phyloP scores from a whole-genome alignment of 2,888 invertebrate genomes.

The Ptychoptera albimana region DNA sequence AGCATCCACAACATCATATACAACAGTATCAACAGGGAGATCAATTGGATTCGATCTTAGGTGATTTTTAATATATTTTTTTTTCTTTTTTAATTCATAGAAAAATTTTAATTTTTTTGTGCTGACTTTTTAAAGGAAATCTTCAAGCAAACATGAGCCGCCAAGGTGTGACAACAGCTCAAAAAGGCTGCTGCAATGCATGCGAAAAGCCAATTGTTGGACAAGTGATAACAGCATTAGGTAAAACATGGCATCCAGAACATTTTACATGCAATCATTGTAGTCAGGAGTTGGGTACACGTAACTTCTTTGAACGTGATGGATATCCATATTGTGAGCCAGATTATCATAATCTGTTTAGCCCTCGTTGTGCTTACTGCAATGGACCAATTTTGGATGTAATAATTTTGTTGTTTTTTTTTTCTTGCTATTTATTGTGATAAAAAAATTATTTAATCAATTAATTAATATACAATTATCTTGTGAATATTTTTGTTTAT shows the following conservation, averaged over 20 bases:
- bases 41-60: slow-evolving; percentile 38
- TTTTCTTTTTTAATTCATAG: slow-evolving; percentile 1
- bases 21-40: slow-evolving; percentile 25
- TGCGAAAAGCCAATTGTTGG: slow-evolving; percentile 99
- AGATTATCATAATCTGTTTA: slow-evolving; percentile 97
- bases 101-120: not conserved
- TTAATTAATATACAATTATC: not conserved
- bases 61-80: slow-evolving; percentile 3
- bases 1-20: too few species aligned
- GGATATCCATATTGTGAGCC: slow-evolving; percentile 95
- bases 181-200: slow-evolving; percentile 97
- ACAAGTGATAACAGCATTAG: slow-evolving; percentile 83
- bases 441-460: slow-evolving; percentile 36
- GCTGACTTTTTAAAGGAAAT: slow-evolving; percentile 15
- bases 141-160: slow-evolving; percentile 95
- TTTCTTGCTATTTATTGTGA: slow-evolving; percentile 8
- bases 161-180: slow-evolving; percentile 96
- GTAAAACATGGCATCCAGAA: slow-evolving; percentile 98
- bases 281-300: slow-evolving; percentile 88
- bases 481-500: slow-evolving; percentile 22
- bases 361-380: slow-evolving; percentile 96
- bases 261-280: slow-evolving; percentile 98
- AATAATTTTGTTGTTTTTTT: slow-evolving; percentile 16
- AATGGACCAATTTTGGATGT: slow-evolving; percentile 98
- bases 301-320: slow-evolving; percentile 97